Evolutionary conservation across 2,797 vertebrate species (phyloP), one percentile per base, ranked within the genome.

Genomic region (Xerus rutilus): DNA sequence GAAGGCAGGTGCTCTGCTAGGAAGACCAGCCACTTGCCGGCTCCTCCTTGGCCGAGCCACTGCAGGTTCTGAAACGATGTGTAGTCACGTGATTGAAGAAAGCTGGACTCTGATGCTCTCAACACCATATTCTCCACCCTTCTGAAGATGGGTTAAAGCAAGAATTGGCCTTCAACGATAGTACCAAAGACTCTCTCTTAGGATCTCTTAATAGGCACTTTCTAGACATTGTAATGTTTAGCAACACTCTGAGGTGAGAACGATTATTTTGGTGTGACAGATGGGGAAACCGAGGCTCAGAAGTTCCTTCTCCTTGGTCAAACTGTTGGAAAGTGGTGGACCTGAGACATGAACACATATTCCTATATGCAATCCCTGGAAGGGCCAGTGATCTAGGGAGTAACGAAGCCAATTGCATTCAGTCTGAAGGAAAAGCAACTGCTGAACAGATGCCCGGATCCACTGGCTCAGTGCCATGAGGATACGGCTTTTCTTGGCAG

Each of bases 401-500:
- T 49, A 76, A 39, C 81, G 77, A 82, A 69, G 23, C 52, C 89
- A 72, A 47, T 20, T 88, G 70, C 59, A 73, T 82, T 64, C 52
- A 47, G 18, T 43, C 47, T 52, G 21, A 57, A 65, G 52, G 82
- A 39, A 72, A 30, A 94, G n/a, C 2, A 52, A 93, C 77, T 97
- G 52, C 49, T 94, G 70, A 95, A 64, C 52, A 96, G 95, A 97
- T 69, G 86, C 97, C 32, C 0, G n/a, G 92, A 84, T 84, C 76
- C 7, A 0, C 73, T 89, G 93, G 94, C 93, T 0, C 0, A 52
- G 13, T 49, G 94, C 96, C 97, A 96, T 0, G 1, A 77, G 89
- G 89, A 85, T 65, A 95, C 84, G 89, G 85, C 70, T 89, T 93
- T 95, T 95, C 97, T 95, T 97, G 88, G 91, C 12, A 9, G 76